phyloP scores from a whole-genome alignment of 2,113 vertebrate genomes.

The Henicopernis longicauda region DNA sequence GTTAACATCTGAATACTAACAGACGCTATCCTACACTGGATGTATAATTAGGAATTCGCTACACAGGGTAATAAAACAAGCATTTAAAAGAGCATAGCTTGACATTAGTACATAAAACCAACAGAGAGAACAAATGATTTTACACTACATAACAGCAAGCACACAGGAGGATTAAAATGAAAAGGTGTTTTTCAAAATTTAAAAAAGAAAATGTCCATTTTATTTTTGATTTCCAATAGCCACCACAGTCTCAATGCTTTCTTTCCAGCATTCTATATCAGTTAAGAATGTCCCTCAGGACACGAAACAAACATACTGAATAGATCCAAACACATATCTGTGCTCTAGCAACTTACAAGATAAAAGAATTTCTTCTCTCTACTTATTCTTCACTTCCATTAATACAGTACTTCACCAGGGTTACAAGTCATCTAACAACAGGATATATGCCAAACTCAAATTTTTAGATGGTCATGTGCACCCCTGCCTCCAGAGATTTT shows the following conservation, averaged over 20 bases:
- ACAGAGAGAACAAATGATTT: not conserved
- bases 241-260: not conserved
- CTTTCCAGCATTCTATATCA: not conserved
- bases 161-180: not conserved
- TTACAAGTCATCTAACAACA: not conserved
- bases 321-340: not conserved
- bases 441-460: not conserved
- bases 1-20: not conserved
- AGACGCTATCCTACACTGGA: not conserved
- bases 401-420: not conserved
- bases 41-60: not conserved
- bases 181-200: not conserved
- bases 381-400: not conserved
- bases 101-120: not conserved
- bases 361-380: not conserved
- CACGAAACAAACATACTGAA: not conserved
- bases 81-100: not conserved
- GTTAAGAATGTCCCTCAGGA: not conserved
- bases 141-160: not conserved
- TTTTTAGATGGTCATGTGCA: not conserved
- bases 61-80: not conserved
- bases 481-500: not conserved
- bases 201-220: not conserved
- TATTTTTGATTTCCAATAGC: not conserved
- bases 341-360: not conserved